Conservation (phyloP, 2,797 vertebrate genomes). For the Labeo calbasu region DNA sequence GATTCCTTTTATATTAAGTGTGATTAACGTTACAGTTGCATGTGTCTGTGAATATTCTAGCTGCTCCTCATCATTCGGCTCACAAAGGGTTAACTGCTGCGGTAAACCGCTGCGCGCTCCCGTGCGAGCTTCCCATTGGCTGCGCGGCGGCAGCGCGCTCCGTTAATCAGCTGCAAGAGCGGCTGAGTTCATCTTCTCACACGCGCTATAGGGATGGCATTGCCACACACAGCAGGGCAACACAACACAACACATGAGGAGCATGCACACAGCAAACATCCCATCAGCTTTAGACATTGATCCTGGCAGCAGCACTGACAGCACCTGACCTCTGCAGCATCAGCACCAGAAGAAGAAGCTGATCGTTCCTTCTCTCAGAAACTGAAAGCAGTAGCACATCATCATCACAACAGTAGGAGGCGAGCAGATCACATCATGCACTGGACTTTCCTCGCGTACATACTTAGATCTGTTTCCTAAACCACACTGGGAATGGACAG, state of each 20-base stretch:
- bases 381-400: constrained; percentile 57
- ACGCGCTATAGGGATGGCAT: constrained; percentile 64
- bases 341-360: constrained; percentile 50
- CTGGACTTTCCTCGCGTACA: constrained; percentile 57
- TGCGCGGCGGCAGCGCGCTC: constrained; percentile 61
- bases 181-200: constrained; percentile 64
- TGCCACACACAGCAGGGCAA: constrained; percentile 63
- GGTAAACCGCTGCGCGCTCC: constrained; percentile 63
- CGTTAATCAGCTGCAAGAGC: constrained; percentile 67
- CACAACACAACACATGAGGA: constrained; percentile 72
- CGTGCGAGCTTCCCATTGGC: constrained; percentile 64
- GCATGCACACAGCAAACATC: constrained; percentile 59
- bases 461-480: constrained; percentile 48
- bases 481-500: constrained; percentile 36
- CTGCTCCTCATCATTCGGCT: constrained; percentile 28
- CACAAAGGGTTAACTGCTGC: constrained; percentile 67
- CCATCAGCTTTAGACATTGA: constrained; percentile 56
- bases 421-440: constrained; percentile 56
- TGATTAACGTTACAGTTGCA: neutral
- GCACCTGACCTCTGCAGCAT: constrained; percentile 46
- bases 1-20: neutral
- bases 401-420: constrained; percentile 53
- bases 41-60: constrained; percentile 10
- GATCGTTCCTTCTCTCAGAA: constrained; percentile 42
- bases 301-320: constrained; percentile 40